Conservation (phyloP, 2,797 vertebrate genomes). For the Melopsittacus undulatus region DNA sequence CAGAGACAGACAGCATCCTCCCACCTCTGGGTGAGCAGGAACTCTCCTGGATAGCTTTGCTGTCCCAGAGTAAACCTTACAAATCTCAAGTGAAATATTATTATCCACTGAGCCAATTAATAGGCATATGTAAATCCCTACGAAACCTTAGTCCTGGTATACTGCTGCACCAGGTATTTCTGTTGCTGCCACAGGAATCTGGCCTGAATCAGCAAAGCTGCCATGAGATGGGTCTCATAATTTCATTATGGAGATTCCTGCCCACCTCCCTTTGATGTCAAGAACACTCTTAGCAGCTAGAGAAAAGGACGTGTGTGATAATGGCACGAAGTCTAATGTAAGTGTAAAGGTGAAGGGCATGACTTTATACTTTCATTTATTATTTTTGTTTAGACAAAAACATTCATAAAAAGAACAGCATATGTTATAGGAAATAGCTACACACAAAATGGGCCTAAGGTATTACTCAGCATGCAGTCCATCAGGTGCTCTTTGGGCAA, state of each 20-base stretch:
- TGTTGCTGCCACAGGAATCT: neutral
- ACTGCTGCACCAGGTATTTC: neutral
- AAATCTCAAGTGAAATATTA: neutral
- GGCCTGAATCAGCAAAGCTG: neutral
- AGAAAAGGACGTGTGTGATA: neutral
- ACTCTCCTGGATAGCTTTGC: neutral
- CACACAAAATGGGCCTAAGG: neutral
- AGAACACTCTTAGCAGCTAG: neutral
- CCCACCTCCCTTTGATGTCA: neutral
- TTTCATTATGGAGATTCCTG: neutral
- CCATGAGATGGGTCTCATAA: neutral
- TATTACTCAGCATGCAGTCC: neutral
- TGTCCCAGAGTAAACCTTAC: neutral
- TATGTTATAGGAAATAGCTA: neutral
- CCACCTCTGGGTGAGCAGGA: neutral
- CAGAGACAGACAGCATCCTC: fast-evolving
- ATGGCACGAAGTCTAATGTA: neutral
- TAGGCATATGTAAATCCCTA: neutral
- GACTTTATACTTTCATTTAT: neutral
- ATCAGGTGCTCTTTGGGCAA: neutral
- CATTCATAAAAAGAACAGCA: neutral
- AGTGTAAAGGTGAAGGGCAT: neutral
- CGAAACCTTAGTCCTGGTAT: neutral
- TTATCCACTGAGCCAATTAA: neutral
- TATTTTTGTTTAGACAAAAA: neutral